A percentile compares a stretch with the other conserved stretches of the same genome.
Conservation (phyloP, 2,113 vertebrate species). For the Quiscalus mexicanus region DNA sequence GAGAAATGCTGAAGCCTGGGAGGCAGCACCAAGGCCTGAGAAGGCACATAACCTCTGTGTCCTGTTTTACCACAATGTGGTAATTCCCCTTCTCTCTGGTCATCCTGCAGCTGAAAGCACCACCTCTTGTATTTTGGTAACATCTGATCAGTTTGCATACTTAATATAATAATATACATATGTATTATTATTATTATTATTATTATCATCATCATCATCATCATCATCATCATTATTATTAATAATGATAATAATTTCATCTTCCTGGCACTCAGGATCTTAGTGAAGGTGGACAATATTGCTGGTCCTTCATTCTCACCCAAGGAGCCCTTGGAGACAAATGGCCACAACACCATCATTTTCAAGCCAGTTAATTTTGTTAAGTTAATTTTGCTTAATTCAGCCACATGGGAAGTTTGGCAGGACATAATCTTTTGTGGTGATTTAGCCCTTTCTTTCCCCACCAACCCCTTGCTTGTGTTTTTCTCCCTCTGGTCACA, state of each 20-base stretch:
- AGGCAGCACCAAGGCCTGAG: not conserved
- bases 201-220: too few species aligned
- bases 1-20: not conserved
- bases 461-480: rapidly evolving
- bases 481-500: not conserved
- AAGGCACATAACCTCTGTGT: not conserved
- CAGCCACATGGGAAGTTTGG: not conserved
- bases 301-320: not conserved
- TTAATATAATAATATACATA: not conserved
- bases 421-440: not conserved
- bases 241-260: too few species aligned
- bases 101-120: not conserved
- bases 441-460: not conserved
- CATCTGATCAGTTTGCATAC: not conserved
- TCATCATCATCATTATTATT: too few species aligned
- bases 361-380: not conserved
- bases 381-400: not conserved
- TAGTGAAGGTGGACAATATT: not conserved
- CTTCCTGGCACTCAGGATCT: not conserved
- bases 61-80: rapidly evolving
- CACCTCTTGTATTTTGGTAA: not conserved
- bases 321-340: not conserved
- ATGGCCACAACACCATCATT: not conserved
- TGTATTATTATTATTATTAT: not conserved
- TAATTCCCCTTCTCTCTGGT: not conserved